phyloP scores from a whole-genome alignment of 1,140 invertebrate genomes.

The Galendromus occidentalis region DNA sequence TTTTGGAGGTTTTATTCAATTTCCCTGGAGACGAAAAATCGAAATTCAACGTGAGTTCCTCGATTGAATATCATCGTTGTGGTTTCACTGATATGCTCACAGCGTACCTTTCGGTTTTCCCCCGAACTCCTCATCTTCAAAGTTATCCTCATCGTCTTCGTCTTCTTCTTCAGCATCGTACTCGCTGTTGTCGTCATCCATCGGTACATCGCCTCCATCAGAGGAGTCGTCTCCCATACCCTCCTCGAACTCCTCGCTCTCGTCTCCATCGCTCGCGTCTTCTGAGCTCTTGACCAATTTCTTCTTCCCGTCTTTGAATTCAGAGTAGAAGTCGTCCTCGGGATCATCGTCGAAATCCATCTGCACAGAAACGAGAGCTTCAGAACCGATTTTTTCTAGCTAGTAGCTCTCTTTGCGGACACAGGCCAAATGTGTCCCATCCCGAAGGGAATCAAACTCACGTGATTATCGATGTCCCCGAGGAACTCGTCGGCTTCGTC shows the following conservation, averaged over 20 bases:
- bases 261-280: constrained; percentile 24
- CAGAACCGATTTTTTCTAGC: no score
- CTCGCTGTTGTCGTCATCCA: constrained; percentile 28
- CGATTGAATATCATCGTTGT: no score
- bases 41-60: background rate
- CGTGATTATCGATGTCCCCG: background rate
- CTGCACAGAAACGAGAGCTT: background rate
- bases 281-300: constrained; percentile 36
- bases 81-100: no score
- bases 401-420: no score
- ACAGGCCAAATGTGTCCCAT: no score
- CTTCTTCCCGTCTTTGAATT: constrained; percentile 31
- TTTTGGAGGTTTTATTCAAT: background rate
- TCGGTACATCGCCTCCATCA: constrained; percentile 25
- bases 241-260: constrained; percentile 22
- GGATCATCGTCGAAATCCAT: constrained; percentile 16
- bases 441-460: no score
- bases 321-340: constrained; percentile 24
- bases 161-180: constrained; percentile 19
- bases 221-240: constrained; percentile 19
- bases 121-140: constrained; percentile 21
- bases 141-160: constrained; percentile 21
- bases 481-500: constrained; percentile 14
- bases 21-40: background rate
- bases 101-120: constrained; percentile 13